phyloP scores from a whole-genome alignment of 2,888 invertebrate genomes.

The Altica lythri region DNA sequence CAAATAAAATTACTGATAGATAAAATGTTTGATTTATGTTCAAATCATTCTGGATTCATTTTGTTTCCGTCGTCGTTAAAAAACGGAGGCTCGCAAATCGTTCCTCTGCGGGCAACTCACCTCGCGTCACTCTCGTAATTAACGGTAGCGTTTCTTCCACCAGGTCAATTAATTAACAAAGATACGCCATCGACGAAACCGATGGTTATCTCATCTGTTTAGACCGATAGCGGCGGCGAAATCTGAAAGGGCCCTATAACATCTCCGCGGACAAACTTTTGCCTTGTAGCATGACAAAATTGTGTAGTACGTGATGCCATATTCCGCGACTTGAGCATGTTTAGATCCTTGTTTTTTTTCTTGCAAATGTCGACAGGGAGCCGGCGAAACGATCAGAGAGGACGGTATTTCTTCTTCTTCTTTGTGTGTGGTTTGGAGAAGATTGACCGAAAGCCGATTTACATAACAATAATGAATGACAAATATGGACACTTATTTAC shows the following conservation, averaged over 20 bases:
- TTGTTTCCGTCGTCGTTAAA: no score
- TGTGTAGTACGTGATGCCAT: constrained; percentile 35
- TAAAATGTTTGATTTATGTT: no score
- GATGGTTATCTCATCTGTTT: constrained; percentile 43
- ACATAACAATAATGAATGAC: constrained; percentile 14
- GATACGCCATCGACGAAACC: constrained; percentile 44
- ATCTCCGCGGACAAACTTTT: constrained; percentile 27
- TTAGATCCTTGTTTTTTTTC: constrained; percentile 21
- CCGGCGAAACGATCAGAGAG: constrained; percentile 15
- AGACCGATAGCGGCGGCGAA: constrained; percentile 28
- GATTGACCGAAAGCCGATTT: constrained; percentile 15
- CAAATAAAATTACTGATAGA: no score
- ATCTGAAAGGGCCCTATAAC: constrained; percentile 22
- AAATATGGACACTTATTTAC: constrained; percentile 7
- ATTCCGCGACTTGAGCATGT: constrained; percentile 30
- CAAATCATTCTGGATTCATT: no score
- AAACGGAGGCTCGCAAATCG: no score
- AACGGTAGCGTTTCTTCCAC: constrained; percentile 31
- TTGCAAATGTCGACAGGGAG: constrained; percentile 2
- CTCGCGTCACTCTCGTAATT: constrained; percentile 23
- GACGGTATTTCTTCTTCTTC: constrained; percentile 15
- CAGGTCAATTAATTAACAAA: constrained; percentile 50
- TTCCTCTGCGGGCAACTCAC: constrained; percentile 7
- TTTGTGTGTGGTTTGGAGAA: constrained; percentile 22
- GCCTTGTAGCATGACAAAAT: constrained; percentile 29